Evolutionary conservation across 2,888 invertebrate genomes (phyloP), one percentile per base, ranked within the genome.

Genomic region (Caenorhabditis japonica): DNA sequence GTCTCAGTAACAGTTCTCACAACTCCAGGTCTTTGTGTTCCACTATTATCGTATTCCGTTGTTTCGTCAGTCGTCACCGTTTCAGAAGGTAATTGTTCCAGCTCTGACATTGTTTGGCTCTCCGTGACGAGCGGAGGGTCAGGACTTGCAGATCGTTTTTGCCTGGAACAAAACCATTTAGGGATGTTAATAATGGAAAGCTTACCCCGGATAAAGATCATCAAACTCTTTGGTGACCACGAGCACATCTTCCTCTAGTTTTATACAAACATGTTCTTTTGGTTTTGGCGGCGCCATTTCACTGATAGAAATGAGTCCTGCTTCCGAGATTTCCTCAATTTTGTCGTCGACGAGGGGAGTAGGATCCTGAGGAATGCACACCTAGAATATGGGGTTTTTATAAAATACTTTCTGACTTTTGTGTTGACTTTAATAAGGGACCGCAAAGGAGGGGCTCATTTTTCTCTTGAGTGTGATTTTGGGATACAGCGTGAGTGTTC

Each of bases 281-380:
- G 61, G 60, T 34, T 56, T 51, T n/a, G 64, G 72, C 4, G 71
- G 64, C 27, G 59, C 69, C 49, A 75, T 55, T 51, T 75, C 69
- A 33, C 53, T 49, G 44, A 30, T 59, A n/a, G 69, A 66, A 13
- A 75, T 62, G 4, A 75, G 38, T 1, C 75, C 75, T 0, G 49
- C 43, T 59, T 75, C 75, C 12, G 69, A 70, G 13, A 75, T 59
- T 34, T 75, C 75, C 34, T 75, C 75, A 8, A 75, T 75, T 56
- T 76, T 76, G 41, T 79, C 76, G 44, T 69, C 62, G 21, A 59
- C 56, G 1, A 79, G 69, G 25, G 76, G 76, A 39, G 68, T 74
- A 0, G 78, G 62, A 46, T 64, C 56, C 53, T 79, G 76, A 10
- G 78, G 78, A 52, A 79, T 76, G 19, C 56, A 62, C 15, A 75